Conservation (phyloP, 2,888 invertebrate species). For the Tenthredo livida region DNA sequence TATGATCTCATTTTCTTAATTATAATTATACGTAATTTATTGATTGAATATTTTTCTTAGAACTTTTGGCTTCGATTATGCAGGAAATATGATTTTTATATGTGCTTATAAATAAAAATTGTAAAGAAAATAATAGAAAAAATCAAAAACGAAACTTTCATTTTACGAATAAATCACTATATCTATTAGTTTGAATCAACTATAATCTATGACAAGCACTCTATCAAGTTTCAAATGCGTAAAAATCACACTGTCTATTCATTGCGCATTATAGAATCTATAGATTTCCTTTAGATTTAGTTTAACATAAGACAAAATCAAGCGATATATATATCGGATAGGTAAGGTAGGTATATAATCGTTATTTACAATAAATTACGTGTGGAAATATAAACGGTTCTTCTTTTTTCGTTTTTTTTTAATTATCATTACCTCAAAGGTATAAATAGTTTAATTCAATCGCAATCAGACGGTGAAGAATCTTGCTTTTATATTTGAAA, state of each 20-base stretch:
- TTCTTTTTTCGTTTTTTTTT: background rate
- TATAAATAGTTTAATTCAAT: background rate
- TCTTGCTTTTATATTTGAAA: background rate
- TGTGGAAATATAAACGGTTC: background rate
- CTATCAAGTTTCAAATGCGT: slow-evolving; percentile 51
- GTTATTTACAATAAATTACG: slow-evolving; percentile 4
- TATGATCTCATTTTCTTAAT: slow-evolving; percentile 18
- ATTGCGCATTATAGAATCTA: slow-evolving; percentile 29
- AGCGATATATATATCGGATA: background rate
- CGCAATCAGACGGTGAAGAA: background rate
- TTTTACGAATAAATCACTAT: slow-evolving; percentile 35
- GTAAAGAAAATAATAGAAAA: background rate
- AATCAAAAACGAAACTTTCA: background rate
- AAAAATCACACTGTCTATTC: slow-evolving; percentile 47
- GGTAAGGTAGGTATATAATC: background rate
- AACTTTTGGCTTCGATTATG: background rate
- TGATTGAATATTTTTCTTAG: slow-evolving; percentile 7
- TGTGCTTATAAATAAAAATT: background rate
- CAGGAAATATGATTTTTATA: slow-evolving; percentile 9
- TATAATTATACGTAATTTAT: too few relatives aligned
- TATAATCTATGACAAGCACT: slow-evolving; percentile 48
- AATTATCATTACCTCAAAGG: background rate
- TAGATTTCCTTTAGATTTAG: slow-evolving; percentile 1
- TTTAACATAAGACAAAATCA: slow-evolving; percentile 20
- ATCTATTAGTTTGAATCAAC: slow-evolving; percentile 30